Conservation (phyloP, 2,888 invertebrate species). For the Orthonychiurus folsomi region DNA sequence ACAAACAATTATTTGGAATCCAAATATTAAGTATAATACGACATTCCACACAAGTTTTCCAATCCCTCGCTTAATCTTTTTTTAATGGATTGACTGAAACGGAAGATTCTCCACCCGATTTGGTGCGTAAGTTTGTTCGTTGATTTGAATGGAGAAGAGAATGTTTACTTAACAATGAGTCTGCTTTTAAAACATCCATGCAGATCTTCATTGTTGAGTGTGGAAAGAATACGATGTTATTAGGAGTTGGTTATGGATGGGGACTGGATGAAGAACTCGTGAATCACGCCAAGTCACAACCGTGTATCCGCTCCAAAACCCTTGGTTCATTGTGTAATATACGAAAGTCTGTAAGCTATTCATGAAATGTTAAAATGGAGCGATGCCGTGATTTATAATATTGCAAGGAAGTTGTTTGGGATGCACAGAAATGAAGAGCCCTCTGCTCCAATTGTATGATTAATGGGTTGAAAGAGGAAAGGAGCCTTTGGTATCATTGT, state of each 20-base stretch:
- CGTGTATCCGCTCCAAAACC: neutral
- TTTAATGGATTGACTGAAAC: too few relatives aligned
- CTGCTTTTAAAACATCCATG: neutral
- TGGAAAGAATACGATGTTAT: neutral
- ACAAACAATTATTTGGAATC: too few relatives aligned
- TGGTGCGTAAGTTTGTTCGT: too few relatives aligned
- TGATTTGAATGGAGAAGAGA: neutral
- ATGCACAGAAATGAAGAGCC: neutral
- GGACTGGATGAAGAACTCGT: neutral
- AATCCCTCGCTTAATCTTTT: too few relatives aligned
- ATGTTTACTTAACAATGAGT: neutral
- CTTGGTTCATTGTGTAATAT: conserved; percentile 1
- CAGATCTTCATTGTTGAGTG: neutral
- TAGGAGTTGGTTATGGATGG: neutral
- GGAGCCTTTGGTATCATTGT: neutral
- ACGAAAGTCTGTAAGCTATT: neutral
- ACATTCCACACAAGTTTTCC: too few relatives aligned
- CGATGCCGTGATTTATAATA: too few relatives aligned
- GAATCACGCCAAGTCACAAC: neutral
- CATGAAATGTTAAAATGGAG: too few relatives aligned
- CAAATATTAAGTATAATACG: too few relatives aligned
- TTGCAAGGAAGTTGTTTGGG: too few relatives aligned
- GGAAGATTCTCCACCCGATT: too few relatives aligned
- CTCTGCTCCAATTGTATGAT: neutral
- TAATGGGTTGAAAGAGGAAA: neutral